A percentile compares a stretch with the other conserved stretches of the same genome.
Evolutionary conservation across 2,113 vertebrate genomes (phyloP).

Genomic region (Marmota flaviventris): DNA sequence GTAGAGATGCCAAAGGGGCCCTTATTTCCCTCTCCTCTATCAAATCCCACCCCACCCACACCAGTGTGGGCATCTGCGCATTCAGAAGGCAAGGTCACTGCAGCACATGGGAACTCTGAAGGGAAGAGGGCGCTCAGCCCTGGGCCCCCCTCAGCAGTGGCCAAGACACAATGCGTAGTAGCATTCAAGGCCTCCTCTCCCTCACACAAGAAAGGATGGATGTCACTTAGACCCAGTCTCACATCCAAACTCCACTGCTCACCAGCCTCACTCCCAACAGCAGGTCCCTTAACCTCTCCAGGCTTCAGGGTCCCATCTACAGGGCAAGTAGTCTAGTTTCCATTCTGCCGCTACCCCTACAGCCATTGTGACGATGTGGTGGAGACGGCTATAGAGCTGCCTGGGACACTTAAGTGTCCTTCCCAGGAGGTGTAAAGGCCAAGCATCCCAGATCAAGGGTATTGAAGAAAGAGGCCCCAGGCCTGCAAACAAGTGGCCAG

Average conservation of each 20-base stretch:
- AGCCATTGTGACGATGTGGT: not conserved
- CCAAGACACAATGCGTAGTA: not conserved
- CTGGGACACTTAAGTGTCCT: not conserved
- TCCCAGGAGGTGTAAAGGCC: not conserved
- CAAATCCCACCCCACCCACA: not conserved
- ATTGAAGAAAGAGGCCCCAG: not conserved
- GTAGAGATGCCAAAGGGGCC: not conserved
- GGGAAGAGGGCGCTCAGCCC: not conserved
- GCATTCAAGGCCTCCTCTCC: not conserved
- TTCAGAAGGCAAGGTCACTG: not conserved
- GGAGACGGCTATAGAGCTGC: not conserved
- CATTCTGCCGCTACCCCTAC: not conserved
- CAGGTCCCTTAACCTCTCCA: not conserved
- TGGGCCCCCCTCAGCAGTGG: not conserved
- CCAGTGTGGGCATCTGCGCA: not conserved
- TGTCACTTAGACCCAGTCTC: not conserved
- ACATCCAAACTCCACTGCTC: not conserved
- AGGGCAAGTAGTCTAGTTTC: not conserved
- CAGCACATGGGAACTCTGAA: not conserved
- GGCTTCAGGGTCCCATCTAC: not conserved
- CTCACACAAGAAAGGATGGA: not conserved
- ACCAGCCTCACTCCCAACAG: not conserved
- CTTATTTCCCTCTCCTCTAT: not conserved
- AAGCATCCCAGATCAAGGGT: not conserved
- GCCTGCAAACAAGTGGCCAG: not conserved